Evolutionary conservation across 2,797 vertebrate genomes (phyloP), one percentile per base, ranked within the genome.

Genomic region (Thaleichthys pacificus): DNA sequence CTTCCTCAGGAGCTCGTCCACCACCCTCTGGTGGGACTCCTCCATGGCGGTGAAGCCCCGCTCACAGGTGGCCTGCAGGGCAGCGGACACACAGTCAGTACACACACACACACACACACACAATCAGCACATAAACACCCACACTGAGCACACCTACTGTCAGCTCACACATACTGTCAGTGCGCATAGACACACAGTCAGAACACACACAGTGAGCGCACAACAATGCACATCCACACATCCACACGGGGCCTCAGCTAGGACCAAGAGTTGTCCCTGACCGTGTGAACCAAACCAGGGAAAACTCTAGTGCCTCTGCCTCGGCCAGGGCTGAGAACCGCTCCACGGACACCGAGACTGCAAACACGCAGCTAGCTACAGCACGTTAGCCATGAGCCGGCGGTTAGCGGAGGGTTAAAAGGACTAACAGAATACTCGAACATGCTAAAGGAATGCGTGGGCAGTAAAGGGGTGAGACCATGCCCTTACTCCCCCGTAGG

Each of bases 11-110:
- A 95, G 90, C 80, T 95, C 93, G 3, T 94, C 94, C 2, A 95
- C 87, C 51, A 94, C 94, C 75, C 91, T 94, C 86, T 94, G 94
- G 76, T 95, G 94, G 22, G 94, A 95, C 75, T 93, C 94, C 85
- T 95, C 93, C 94, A 95, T 95, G 58, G 94, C 92, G 0, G 91
- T 86, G 3, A 95, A 94, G 67, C 94, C 93, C 72, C 94, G 75
- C 85, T 95, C 94, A 49, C 94, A 95, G 9, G 93, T 95, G 51
- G 92, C 94, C 94, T 95, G 81, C 6, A 72, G 65, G 63, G 73
- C 80, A 17, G 68, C 14, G 42, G 38, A 51, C 54, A 51, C 54
- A 24, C 63, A 1, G 72, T 92, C 62, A 92, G 83, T 71, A 58
- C 19, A 61, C 0, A 1, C 17, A 8, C 76, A 68, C n/a, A n/a